Conservation (phyloP, 1,140 invertebrate genomes). For the Anadara kagoshimensis region DNA sequence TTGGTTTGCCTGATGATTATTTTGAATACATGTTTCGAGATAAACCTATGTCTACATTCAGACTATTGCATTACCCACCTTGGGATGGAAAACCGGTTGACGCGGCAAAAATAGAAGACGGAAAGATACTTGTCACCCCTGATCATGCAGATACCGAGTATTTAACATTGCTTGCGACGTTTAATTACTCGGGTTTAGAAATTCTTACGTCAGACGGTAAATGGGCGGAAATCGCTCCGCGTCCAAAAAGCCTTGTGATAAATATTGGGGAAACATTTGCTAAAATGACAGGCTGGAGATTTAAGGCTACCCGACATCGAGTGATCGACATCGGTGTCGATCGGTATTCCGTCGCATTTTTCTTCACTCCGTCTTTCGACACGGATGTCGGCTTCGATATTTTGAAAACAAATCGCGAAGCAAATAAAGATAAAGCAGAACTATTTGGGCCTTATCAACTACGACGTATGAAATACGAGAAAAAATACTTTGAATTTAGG, state of each 20-base stretch:
- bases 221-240: slow-evolving; percentile 32
- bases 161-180: slow-evolving; percentile 38
- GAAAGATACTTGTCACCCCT: slow-evolving; percentile 38
- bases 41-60: slow-evolving; percentile 51
- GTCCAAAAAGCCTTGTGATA: slow-evolving; percentile 37
- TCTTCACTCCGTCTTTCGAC: slow-evolving; percentile 37
- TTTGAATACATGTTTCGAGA: slow-evolving; percentile 50
- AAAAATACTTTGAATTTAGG: slow-evolving; percentile 3
- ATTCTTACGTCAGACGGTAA: slow-evolving; percentile 36
- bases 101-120: slow-evolving; percentile 38
- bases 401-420: neutral
- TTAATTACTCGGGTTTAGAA: slow-evolving; percentile 37
- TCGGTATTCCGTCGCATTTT: slow-evolving; percentile 42
- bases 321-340: slow-evolving; percentile 44
- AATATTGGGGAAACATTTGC: slow-evolving; percentile 46
- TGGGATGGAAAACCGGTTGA: slow-evolving; percentile 31
- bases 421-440: neutral
- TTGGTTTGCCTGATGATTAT: slow-evolving; percentile 44
- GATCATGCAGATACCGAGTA: slow-evolving; percentile 53
- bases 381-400: slow-evolving; percentile 43
- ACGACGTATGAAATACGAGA: slow-evolving; percentile 1
- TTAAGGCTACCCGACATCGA: slow-evolving; percentile 46
- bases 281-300: slow-evolving; percentile 36
- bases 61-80: slow-evolving; percentile 53
- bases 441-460: neutral